Evolutionary conservation across 2,797 vertebrate species (phyloP).

Genomic region (Varecia variegata): DNA sequence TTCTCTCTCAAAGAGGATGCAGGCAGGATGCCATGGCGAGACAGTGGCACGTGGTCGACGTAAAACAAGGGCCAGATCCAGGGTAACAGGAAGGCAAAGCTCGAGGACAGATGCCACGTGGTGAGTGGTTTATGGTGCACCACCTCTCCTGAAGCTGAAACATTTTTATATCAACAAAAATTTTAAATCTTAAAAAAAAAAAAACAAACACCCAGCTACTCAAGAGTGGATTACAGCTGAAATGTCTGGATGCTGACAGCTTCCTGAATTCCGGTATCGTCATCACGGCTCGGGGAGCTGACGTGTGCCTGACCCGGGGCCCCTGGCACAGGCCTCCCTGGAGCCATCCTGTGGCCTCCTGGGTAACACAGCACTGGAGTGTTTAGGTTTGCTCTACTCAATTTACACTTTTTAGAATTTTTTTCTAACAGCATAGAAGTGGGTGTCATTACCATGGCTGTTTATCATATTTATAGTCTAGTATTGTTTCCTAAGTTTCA

Average conservation of each 20-base stretch:
- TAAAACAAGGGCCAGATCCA: not conserved
- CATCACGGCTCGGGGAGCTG: not conserved
- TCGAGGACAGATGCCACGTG: rapidly evolving
- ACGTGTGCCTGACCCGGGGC: not conserved
- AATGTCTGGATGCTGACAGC: not conserved
- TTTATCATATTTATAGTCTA: not conserved
- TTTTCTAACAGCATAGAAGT: not conserved
- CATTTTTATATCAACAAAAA: not conserved
- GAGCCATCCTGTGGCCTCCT: rapidly evolving
- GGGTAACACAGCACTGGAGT: not conserved
- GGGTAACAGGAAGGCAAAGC: not conserved
- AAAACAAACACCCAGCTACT: not conserved
- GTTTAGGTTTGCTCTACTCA: not conserved
- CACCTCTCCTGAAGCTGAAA: not conserved
- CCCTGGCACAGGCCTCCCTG: not conserved
- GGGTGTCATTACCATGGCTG: not conserved
- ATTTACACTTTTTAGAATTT: not conserved
- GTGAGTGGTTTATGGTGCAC: not conserved
- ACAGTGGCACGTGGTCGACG: rapidly evolving
- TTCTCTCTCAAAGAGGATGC: not conserved
- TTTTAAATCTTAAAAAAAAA: not conserved
- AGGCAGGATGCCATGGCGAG: not conserved
- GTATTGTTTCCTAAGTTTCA: not conserved
- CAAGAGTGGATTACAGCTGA: not conserved
- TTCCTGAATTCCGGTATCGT: not conserved